phyloP scores from a whole-genome alignment of 2,113 vertebrate genomes.

The Oxyruncus cristatus region DNA sequence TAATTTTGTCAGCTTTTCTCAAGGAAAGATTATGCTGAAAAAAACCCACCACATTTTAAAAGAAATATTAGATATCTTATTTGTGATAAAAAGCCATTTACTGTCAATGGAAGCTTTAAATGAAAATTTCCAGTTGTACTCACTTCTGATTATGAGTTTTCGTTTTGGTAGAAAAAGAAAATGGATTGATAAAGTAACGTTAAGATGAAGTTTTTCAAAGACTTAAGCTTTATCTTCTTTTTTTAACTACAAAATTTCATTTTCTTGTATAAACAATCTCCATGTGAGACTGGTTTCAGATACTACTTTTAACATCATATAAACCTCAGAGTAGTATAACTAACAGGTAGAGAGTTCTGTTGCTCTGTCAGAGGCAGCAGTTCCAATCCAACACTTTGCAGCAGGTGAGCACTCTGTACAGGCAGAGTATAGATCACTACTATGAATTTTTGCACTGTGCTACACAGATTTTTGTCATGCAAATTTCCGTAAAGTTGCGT shows the following conservation, averaged over 20 bases:
- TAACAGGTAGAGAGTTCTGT: background rate
- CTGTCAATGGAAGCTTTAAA: background rate
- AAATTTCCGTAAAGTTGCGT: background rate
- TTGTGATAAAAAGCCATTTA: background rate
- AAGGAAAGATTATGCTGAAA: background rate
- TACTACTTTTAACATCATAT: background rate
- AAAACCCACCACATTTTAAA: accelerated
- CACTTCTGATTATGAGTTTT: background rate
- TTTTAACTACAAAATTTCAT: background rate
- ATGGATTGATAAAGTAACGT: background rate
- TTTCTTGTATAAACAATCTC: background rate
- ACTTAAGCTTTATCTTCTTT: background rate
- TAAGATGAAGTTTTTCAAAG: background rate
- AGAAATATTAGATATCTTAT: background rate
- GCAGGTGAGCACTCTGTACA: accelerated
- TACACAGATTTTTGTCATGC: background rate
- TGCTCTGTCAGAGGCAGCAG: background rate
- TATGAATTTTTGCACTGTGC: background rate
- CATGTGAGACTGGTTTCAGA: background rate
- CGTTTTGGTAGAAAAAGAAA: background rate
- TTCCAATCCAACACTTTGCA: background rate
- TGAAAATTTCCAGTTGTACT: background rate
- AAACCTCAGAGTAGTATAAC: background rate
- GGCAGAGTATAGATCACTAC: background rate
- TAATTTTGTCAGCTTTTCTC: background rate